Conservation (phyloP, 2,888 invertebrate genomes). For the Stegophylla sp. region DNA sequence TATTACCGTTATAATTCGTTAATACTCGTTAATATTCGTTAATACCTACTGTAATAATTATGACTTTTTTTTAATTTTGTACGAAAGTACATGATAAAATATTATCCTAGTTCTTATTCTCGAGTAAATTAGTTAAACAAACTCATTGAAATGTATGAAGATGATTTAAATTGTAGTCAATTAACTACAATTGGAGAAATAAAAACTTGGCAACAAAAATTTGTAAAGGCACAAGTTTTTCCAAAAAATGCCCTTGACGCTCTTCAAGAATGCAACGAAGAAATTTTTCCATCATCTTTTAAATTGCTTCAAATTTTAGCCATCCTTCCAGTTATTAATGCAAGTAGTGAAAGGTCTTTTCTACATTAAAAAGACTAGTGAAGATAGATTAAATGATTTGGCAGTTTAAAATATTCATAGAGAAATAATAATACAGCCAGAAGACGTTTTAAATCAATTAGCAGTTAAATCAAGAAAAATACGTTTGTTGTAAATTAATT, state of each 20-base stretch:
- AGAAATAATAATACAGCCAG: not conserved
- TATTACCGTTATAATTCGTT: too few species aligned
- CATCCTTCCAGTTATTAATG: not conserved
- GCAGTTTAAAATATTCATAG: slow-evolving; percentile 10
- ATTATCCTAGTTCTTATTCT: too few species aligned
- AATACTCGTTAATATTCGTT: too few species aligned
- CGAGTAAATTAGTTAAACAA: too few species aligned
- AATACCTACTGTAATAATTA: too few species aligned
- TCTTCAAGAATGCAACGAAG: not conserved
- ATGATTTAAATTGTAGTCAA: not conserved
- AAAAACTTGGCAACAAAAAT: slow-evolving; percentile 22
- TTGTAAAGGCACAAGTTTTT: not conserved
- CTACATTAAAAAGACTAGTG: not conserved
- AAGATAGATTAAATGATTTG: slow-evolving; percentile 5
- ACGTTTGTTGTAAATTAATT: not conserved
- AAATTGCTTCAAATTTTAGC: slow-evolving; percentile 5
- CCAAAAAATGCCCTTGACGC: slow-evolving; percentile 20
- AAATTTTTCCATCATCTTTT: not conserved
- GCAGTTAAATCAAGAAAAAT: not conserved
- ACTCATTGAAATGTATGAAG: too few species aligned
- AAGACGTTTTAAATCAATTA: slow-evolving; percentile 13
- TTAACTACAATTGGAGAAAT: not conserved
- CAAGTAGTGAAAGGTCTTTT: slow-evolving; percentile 1
- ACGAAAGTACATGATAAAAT: too few species aligned
- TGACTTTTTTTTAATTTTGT: too few species aligned